Base-by-base conservation (phyloP, 2,113 vertebrate genomes). In the Cromileptes altivelis region DNA sequence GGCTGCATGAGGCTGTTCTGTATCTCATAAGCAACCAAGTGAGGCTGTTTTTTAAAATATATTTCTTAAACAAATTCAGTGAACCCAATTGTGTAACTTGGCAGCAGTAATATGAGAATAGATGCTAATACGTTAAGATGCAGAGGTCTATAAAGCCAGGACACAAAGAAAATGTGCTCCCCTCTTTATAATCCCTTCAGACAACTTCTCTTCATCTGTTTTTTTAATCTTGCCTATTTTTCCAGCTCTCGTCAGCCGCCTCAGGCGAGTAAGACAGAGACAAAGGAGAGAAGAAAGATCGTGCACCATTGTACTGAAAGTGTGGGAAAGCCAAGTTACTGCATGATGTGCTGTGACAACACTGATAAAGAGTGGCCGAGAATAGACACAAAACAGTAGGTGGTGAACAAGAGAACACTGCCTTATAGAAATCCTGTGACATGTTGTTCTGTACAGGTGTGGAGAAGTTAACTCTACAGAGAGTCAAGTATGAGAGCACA, bases 261-360 rank as follows among this genome's bases (percentile, higher is more conserved):
- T 70, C 0, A n/a, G 80, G 82, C 78, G 68, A 42, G 42, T 63
- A 12, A 75, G 62, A 8, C 19, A 21, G 33, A 68, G 19, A 71
- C 17, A 30, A 73, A 56, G 52, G 19, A 53, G 17, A 81, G 49
- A 70, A 21, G 57, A 73, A 67, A 65, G 40, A 64, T 69, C 65
- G 53, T 23, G 83, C 77, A 17, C 40, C 19, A 18, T 37, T 33
- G 65, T 71, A 30, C 23, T 30, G 25, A 71, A 49, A 49, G 45
- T 23, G 27, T 52, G 64, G 23, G 25, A 45, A 74, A 79, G 42
- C 40, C 8, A 40, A 63, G 81, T 52, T 69, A n/a, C 27, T 63
- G 9, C 52, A 10, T 88, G 73, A 85, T 83, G 71, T 79, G 61
- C 55, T 87, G 78, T 85, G 85, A 88, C 88, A 89, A 49, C 27